A percentile compares a stretch with the other conserved stretches of the same genome.
Conservation (phyloP, 2,888 invertebrate species). For the Brachyptera risi region DNA sequence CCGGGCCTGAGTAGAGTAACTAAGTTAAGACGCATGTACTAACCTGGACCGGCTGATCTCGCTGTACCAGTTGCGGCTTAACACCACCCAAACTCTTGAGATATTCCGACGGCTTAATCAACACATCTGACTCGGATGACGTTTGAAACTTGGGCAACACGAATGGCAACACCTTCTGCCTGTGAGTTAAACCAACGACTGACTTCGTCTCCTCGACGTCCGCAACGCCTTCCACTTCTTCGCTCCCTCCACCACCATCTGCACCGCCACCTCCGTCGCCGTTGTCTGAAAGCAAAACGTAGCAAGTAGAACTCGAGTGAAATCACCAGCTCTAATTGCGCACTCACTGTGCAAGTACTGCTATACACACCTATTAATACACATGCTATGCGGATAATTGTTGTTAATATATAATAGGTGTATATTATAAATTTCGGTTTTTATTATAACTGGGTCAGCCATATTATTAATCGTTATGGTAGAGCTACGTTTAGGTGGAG, state of each 20-base stretch:
- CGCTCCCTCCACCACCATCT: neutral
- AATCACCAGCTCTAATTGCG: neutral
- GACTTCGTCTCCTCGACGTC: constrained; percentile 3
- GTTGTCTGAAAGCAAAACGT: no score
- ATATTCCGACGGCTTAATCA: constrained; percentile 91
- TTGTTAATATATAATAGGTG: neutral
- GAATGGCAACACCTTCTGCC: constrained; percentile 82
- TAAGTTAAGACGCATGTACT: no score
- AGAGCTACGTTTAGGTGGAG: no score
- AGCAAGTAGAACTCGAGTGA: no score
- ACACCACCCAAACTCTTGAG: constrained; percentile 69
- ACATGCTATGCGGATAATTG: neutral
- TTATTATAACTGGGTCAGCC: neutral
- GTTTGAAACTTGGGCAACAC: constrained; percentile 86
- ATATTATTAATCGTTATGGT: neutral
- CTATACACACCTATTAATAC: neutral
- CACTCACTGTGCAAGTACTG: neutral
- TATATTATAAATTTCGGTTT: constrained; percentile 1
- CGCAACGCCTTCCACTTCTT: neutral
- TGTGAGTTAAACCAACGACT: constrained; percentile 63
- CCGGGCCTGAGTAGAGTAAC: no score
- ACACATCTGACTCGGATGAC: constrained; percentile 68
- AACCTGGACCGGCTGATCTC: neutral
- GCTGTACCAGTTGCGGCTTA: constrained; percentile 17
- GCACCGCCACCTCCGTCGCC: neutral